Evolutionary conservation across 2,888 invertebrate species (phyloP).

Genomic region (Drosophila pegasa): DNA sequence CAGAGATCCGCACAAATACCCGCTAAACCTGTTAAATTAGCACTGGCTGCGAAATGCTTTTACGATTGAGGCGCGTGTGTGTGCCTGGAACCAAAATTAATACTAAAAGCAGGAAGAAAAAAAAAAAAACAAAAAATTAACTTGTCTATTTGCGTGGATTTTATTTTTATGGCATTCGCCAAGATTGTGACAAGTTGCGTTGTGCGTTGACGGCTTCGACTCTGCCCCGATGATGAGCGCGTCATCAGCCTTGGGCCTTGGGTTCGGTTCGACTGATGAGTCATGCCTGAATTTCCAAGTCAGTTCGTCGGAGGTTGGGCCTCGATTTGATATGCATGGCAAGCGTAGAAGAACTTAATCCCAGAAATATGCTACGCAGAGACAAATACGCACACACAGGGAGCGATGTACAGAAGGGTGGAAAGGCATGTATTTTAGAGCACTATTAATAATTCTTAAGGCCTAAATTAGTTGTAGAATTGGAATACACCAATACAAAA

Average conservation of each 20-base stretch:
- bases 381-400: background rate
- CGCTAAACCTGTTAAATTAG: slow-evolving; percentile 46
- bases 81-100: slow-evolving; percentile 32
- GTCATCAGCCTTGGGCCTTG: slow-evolving; percentile 34
- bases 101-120: slow-evolving; percentile 25
- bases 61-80: slow-evolving; percentile 47
- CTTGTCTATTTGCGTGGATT: slow-evolving; percentile 68
- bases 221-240: slow-evolving; percentile 28
- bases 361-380: slow-evolving; percentile 12
- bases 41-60: slow-evolving; percentile 37
- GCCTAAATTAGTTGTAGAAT: background rate
- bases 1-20: slow-evolving; percentile 10
- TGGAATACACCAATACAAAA: too few relatives aligned
- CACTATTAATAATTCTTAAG: too few relatives aligned
- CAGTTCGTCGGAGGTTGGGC: slow-evolving; percentile 16
- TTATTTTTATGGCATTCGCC: slow-evolving; percentile 53
- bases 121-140: slow-evolving; percentile 46
- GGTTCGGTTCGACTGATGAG: slow-evolving; percentile 32
- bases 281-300: slow-evolving; percentile 37
- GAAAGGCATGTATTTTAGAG: background rate
- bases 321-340: slow-evolving; percentile 44
- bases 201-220: slow-evolving; percentile 22
- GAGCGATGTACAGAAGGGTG: background rate
- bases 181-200: slow-evolving; percentile 41
- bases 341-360: slow-evolving; percentile 26